Percentiles rank a stretch among this genome's conserved stretches.
phyloP scores from a whole-genome alignment of 2,888 invertebrate species.

The Branchellion lobata region DNA sequence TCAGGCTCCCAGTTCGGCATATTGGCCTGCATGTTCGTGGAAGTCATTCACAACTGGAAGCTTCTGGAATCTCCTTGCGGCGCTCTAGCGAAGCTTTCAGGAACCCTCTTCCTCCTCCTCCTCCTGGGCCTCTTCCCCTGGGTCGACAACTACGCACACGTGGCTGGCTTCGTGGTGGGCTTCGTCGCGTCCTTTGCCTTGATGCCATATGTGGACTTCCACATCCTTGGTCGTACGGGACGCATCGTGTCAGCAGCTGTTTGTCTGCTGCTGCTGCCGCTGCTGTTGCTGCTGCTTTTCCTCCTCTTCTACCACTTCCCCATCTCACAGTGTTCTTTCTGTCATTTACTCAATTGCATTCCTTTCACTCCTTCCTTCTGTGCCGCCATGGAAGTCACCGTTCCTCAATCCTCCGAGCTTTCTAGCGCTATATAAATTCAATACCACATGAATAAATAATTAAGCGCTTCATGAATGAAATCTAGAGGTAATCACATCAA shows the following conservation, averaged over 20 bases:
- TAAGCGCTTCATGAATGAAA: no score
- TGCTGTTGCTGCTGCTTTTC: constrained; percentile 75
- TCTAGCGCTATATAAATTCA: no score
- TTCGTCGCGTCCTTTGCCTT: constrained; percentile 87
- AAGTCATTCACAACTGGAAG: constrained; percentile 88
- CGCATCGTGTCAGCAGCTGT: constrained; percentile 63
- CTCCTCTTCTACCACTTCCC: constrained; percentile 83
- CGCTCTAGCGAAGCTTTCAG: constrained; percentile 56
- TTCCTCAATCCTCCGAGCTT: constrained; percentile 20
- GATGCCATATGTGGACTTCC: constrained; percentile 90
- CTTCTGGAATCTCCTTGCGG: constrained; percentile 70
- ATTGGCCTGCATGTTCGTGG: constrained; percentile 89
- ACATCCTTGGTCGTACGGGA: constrained; percentile 72
- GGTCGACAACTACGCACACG: constrained; percentile 97
- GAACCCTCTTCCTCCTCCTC: constrained; percentile 57
- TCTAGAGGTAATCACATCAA: no score
- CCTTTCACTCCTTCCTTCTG: constrained; percentile 86
- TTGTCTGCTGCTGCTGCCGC: constrained; percentile 71
- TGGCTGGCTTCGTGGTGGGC: constrained; percentile 91
- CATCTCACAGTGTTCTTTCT: constrained; percentile 81
- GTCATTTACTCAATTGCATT: constrained; percentile 85
- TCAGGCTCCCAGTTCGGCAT: constrained; percentile 95
- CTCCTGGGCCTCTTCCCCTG: constrained; percentile 82
- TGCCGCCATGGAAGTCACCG: constrained; percentile 65
- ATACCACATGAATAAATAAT: no score